A percentile compares a stretch with the other conserved stretches of the same genome.
Evolutionary conservation across 2,888 invertebrate species (phyloP).

Genomic region (Trachelus iudaicus): DNA sequence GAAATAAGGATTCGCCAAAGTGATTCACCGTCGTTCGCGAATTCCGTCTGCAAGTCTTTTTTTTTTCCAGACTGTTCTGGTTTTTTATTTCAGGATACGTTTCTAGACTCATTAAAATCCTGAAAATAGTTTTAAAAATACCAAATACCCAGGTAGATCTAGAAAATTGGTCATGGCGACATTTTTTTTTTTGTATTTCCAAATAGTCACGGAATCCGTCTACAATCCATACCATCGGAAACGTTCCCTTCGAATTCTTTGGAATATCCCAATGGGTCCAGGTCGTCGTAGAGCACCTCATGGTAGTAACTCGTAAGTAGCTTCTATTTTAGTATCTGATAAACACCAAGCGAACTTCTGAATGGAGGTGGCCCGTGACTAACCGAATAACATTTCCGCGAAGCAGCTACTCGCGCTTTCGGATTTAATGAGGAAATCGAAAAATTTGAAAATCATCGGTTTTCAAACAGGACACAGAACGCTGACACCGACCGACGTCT

Average conservation of each 20-base stretch:
- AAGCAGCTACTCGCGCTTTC: background rate
- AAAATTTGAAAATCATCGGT: background rate
- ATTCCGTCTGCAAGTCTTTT: background rate
- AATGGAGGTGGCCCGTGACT: constrained; percentile 17
- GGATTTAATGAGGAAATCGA: background rate
- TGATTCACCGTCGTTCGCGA: background rate
- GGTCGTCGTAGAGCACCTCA: background rate
- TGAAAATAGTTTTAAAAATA: background rate
- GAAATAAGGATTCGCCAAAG: background rate
- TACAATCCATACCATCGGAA: background rate
- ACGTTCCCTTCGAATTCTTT: background rate
- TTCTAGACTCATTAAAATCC: background rate
- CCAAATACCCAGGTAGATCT: background rate
- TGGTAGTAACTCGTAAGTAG: constrained; percentile 8
- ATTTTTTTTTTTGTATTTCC: background rate
- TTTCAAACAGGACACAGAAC: background rate
- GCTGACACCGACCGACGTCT: background rate
- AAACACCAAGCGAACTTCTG: constrained; percentile 15
- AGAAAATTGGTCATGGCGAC: background rate
- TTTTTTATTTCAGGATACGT: background rate
- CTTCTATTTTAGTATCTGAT: constrained; percentile 17
- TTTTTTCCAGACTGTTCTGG: too few species aligned
- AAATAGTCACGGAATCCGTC: background rate
- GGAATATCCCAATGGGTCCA: background rate
- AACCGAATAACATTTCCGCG: constrained; percentile 16